Conservation (phyloP, 2,888 invertebrate genomes). For the Operophtera brumata region DNA sequence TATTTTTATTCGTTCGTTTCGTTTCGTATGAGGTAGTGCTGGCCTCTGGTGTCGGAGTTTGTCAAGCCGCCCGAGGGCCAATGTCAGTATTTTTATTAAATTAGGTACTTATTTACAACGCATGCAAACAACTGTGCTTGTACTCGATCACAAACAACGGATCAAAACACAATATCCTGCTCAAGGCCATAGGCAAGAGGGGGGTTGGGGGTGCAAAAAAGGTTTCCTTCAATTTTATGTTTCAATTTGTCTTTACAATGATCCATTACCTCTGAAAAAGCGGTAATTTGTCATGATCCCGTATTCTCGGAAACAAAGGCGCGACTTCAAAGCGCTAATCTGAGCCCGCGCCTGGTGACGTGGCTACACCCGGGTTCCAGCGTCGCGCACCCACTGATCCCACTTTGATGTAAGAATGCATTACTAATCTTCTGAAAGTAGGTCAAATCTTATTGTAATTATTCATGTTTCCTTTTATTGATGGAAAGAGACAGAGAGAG, state of each 20-base stretch:
- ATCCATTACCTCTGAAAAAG: conserved; percentile 12
- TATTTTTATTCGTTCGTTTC: too few relatives aligned
- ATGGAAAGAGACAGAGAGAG: not conserved
- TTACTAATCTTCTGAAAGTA: conserved; percentile 5
- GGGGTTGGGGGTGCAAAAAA: too few relatives aligned
- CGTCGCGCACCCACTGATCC: not conserved
- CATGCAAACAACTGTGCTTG: too few relatives aligned
- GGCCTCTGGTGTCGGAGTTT: too few relatives aligned
- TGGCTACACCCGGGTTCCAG: not conserved
- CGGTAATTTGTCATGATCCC: conserved; percentile 11
- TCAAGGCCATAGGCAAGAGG: too few relatives aligned
- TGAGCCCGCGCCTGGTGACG: not conserved
- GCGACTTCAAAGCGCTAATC: conserved; percentile 23
- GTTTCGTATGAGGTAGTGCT: too few relatives aligned
- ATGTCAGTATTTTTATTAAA: too few relatives aligned
- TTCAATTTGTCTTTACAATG: conserved; percentile 7
- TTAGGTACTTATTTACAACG: too few relatives aligned
- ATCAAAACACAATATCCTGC: too few relatives aligned
- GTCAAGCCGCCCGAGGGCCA: too few relatives aligned
- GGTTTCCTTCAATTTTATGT: not conserved
- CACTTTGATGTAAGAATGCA: conserved; percentile 2
- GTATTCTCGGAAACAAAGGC: conserved; percentile 20
- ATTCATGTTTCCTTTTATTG: conserved; percentile 2
- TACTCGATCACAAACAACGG: too few relatives aligned
- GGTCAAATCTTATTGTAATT: conserved; percentile 8